phyloP scores from a whole-genome alignment of 2,797 vertebrate genomes.

The Paramormyrops hopkinsi region DNA sequence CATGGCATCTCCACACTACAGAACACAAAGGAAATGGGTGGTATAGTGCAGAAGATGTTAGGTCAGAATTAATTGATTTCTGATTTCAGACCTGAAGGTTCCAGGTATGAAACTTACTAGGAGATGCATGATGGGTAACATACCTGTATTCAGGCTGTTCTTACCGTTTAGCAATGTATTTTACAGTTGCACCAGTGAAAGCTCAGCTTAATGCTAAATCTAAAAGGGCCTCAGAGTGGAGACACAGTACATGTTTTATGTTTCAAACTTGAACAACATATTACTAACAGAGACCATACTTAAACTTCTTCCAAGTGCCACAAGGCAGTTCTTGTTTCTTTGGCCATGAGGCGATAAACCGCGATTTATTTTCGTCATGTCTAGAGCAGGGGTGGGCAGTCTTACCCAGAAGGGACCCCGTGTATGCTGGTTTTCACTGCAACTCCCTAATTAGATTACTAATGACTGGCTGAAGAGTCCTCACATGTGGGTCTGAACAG shows the following conservation, averaged over 20 bases:
- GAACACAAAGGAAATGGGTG: background rate
- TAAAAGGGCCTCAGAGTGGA: background rate
- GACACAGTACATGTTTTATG: background rate
- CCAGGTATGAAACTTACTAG: background rate
- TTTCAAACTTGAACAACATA: background rate
- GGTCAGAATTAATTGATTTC: background rate
- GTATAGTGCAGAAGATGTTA: background rate
- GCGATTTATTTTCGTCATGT: background rate
- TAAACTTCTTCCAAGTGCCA: background rate
- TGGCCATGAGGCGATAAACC: background rate
- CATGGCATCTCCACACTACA: background rate
- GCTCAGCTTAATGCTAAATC: background rate
- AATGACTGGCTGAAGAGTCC: background rate
- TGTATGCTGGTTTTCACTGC: background rate
- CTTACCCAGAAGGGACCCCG: background rate
- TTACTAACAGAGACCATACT: background rate
- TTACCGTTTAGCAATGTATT: background rate
- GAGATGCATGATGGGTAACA: background rate
- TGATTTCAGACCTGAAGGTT: background rate
- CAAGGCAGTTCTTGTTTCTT: background rate
- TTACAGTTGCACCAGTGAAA: background rate
- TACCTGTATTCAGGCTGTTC: background rate
- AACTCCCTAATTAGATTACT: background rate
- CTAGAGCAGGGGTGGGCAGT: background rate
- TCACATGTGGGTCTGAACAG: background rate